Evolutionary conservation across 1,140 invertebrate genomes (phyloP).

Genomic region (Wiebesia pumilae): DNA sequence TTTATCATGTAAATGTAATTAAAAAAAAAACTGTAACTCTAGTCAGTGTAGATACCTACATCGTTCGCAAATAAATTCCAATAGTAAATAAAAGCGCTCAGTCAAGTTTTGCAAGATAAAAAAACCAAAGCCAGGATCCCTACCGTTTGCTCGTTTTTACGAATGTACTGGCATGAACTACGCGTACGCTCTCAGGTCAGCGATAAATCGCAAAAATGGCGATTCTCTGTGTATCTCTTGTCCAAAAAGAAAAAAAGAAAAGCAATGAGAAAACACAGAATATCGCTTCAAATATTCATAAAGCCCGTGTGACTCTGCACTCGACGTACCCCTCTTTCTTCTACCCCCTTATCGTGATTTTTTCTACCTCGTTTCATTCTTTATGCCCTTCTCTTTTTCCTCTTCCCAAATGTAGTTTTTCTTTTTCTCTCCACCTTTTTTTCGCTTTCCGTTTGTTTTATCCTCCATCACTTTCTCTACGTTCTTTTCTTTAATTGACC

Average conservation of each 20-base stretch:
- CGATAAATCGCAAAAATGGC: slow-evolving; percentile 51
- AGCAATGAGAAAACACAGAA: slow-evolving; percentile 34
- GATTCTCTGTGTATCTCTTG: slow-evolving; percentile 2
- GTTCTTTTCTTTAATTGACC: slow-evolving; percentile 27
- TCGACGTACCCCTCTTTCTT: slow-evolving; percentile 46
- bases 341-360: slow-evolving; percentile 24
- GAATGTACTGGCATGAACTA: neutral
- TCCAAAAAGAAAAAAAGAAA: slow-evolving; percentile 29
- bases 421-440: neutral
- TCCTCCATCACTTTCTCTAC: slow-evolving; percentile 38
- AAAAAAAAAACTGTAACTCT: neutral
- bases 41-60: neutral
- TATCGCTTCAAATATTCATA: slow-evolving; percentile 54
- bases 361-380: slow-evolving; percentile 5
- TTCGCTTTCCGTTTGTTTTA: slow-evolving; percentile 44
- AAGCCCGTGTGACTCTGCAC: slow-evolving; percentile 40
- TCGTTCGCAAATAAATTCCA: slow-evolving; percentile 19
- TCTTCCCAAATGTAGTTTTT: neutral
- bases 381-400: slow-evolving; percentile 30
- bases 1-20: slow-evolving; percentile 19
- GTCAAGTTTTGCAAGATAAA: slow-evolving; percentile 43
- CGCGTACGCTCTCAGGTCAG: slow-evolving; percentile 26
- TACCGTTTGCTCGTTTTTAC: slow-evolving; percentile 8
- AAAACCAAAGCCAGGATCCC: neutral
- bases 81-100: slow-evolving; percentile 45